Base-by-base conservation (phyloP, 1,140 invertebrate species). In the Stegodyphus mimosarum region DNA sequence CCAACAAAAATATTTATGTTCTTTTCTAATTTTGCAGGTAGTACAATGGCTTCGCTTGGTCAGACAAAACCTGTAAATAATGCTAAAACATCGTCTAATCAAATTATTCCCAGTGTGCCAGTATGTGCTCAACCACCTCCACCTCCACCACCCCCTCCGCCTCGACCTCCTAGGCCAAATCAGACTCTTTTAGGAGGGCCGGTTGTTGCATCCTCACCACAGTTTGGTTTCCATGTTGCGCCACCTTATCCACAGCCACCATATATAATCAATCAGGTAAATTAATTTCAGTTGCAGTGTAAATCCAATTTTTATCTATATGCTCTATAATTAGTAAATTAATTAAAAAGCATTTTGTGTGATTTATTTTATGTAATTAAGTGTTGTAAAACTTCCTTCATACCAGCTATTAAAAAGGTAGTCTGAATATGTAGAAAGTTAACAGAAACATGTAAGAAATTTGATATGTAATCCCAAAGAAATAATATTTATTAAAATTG, bases 111-210 rank as follows among this genome's bases (percentile, higher is more conserved):
- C 50, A 6, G 33, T 75, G 5, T 63, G 15, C 52, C n/a, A 53
- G 10, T 72, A 48, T 7, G 17, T 66, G 60, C 83, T 64, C 83
- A 78, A 52, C 74, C 75, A 7, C 83, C 83, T 4, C 83, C 81
- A 13, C 81, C 81, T 17, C 81, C 81, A 0, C 81, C 81, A 6
- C 80, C 83, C 17, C 83, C 74, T 7, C 80, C 80, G n/a, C 80
- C 70, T 60, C 10, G 60, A 53, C 51, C 53, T 60, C 49, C 10
- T 52, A 50, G 52, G 13, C 69, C 49, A 66, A 53, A n/a, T 53
- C 17, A 69, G 50, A 18, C 13, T 53, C 63, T 33, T 18, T 17
- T 33, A 33, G 55, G 15, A 50, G 52, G 6, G 51, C 15, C 10
- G 53, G 4, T 10, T 51, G 55, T 50, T n/a, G 2, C 72, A 67